Conservation (phyloP, 2,113 vertebrate genomes). For the Oxyura jamaicensis region DNA sequence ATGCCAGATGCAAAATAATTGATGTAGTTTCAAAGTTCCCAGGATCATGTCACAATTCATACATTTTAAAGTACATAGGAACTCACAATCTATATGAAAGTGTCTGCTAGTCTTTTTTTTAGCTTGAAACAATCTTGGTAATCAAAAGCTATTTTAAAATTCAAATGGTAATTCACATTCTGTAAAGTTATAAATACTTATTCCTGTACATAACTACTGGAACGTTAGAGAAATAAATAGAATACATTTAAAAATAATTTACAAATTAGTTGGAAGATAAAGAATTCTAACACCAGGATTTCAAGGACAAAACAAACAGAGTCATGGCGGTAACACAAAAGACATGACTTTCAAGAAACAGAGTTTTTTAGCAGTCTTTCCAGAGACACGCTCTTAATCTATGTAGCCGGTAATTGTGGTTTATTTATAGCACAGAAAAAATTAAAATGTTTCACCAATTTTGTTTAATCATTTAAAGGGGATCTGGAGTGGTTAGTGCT, state of each 20-base stretch:
- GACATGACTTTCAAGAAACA: neutral
- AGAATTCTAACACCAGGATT: neutral
- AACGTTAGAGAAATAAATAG: slow-evolving; percentile 2
- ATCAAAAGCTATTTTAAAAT: slow-evolving; percentile 34
- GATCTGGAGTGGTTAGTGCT: neutral
- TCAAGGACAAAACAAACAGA: neutral
- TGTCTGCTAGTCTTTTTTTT: slow-evolving; percentile 14
- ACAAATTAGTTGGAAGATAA: neutral
- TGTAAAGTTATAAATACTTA: neutral
- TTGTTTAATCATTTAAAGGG: neutral
- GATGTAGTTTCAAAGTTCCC: neutral
- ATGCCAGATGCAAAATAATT: slow-evolving; percentile 47
- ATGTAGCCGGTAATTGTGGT: neutral
- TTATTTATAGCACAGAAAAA: neutral
- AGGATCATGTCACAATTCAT: slow-evolving; percentile 11
- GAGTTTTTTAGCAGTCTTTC: neutral
- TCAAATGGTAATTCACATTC: neutral
- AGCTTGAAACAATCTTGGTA: neutral
- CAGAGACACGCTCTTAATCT: neutral
- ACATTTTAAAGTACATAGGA: neutral
- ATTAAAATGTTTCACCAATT: neutral
- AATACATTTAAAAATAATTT: neutral
- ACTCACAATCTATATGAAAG: neutral
- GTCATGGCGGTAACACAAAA: neutral
- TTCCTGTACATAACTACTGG: neutral